Percentiles rank a stretch among this genome's conserved stretches.
Conservation (phyloP, 1,140 invertebrate genomes). For the Daktulosphaira vitifoliae region DNA sequence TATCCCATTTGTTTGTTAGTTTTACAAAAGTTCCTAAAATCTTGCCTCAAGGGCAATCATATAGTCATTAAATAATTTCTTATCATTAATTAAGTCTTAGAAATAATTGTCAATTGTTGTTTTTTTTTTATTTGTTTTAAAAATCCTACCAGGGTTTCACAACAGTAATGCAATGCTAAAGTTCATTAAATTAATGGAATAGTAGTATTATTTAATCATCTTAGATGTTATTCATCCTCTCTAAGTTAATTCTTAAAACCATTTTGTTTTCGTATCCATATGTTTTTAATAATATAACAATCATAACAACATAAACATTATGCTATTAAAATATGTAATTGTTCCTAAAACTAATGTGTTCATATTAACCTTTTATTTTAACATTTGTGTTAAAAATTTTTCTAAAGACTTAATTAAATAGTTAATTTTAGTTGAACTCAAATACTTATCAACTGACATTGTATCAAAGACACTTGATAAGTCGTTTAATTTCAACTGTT, state of each 20-base stretch:
- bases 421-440: too few species aligned
- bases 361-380: constrained; percentile 1
- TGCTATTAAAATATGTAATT: neutral
- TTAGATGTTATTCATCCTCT: constrained; percentile 6
- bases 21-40: constrained; percentile 27
- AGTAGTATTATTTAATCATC: neutral
- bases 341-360: constrained; percentile 30
- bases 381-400: too few species aligned
- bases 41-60: constrained; percentile 10
- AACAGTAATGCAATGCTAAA: neutral
- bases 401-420: too few species aligned
- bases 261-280: too few species aligned
- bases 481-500: too few species aligned
- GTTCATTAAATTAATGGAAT: neutral
- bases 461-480: too few species aligned
- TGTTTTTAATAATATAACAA: too few species aligned
- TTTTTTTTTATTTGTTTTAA: neutral
- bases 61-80: constrained; percentile 21
- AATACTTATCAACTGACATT: too few species aligned
- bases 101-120: constrained; percentile 6
- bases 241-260: constrained; percentile 8
- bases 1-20: neutral
- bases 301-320: too few species aligned
- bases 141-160: neutral
- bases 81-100: constrained; percentile 24